phyloP scores from a whole-genome alignment of 2,888 invertebrate genomes.

The Clunio marinus region DNA sequence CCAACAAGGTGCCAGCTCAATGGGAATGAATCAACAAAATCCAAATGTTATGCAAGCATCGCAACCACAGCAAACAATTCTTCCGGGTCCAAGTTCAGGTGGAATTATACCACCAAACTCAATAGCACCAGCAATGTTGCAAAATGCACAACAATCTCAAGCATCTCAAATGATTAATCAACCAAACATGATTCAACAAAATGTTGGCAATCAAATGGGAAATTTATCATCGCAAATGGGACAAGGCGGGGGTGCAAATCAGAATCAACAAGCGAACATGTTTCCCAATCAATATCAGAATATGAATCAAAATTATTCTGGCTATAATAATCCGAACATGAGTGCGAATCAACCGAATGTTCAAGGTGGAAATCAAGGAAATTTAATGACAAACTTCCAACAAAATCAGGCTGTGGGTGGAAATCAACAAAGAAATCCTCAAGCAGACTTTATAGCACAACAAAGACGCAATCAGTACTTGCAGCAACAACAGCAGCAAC shows the following conservation, averaged over 20 bases:
- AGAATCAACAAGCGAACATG: conserved; percentile 42
- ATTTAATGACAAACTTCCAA: conserved; percentile 49
- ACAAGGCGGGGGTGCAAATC: conserved; percentile 53
- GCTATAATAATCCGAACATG: conserved; percentile 55
- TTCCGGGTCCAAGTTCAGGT: conserved; percentile 40
- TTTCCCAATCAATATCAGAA: conserved; percentile 41
- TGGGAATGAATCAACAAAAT: conserved; percentile 45
- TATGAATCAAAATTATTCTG: conserved; percentile 62
- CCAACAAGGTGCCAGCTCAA: conserved; percentile 47
- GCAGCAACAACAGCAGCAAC: conserved; percentile 43
- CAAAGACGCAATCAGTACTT: conserved; percentile 43
- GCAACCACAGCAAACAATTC: conserved; percentile 28
- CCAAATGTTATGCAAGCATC: conserved; percentile 41
- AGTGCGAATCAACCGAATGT: conserved; percentile 47
- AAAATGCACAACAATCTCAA: conserved; percentile 35
- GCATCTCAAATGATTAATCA: conserved; percentile 27
- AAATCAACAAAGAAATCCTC: conserved; percentile 46
- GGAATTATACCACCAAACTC: conserved; percentile 48
- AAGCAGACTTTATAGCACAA: conserved; percentile 47
- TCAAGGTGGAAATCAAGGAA: conserved; percentile 44
- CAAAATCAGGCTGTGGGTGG: conserved; percentile 44
- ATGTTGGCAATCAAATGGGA: conserved; percentile 33
- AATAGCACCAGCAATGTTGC: conserved; percentile 43
- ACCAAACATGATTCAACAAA: conserved; percentile 27
- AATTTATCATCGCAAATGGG: conserved; percentile 51